phyloP scores from a whole-genome alignment of 2,888 invertebrate species.

The Melieria crassipennis region DNA sequence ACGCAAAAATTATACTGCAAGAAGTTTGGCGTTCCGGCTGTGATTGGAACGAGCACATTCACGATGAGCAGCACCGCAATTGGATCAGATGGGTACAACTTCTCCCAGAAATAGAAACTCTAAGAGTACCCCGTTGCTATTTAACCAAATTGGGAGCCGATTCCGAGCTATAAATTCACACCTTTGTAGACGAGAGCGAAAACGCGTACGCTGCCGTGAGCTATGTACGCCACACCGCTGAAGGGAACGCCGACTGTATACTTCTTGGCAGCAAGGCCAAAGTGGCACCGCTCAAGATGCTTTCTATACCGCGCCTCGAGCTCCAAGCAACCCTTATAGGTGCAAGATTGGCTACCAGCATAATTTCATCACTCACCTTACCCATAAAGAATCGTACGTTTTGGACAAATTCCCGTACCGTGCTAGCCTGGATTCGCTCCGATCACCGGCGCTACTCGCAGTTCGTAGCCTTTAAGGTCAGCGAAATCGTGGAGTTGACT shows the following conservation, averaged over 20 bases:
- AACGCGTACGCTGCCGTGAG: conserved; percentile 29
- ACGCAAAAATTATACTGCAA: conserved; percentile 32
- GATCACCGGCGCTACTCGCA: conserved; percentile 42
- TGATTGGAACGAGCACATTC: conserved; percentile 29
- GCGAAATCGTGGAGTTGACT: conserved; percentile 32
- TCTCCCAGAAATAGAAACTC: too few species aligned
- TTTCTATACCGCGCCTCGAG: conserved; percentile 28
- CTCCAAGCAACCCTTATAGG: conserved; percentile 18
- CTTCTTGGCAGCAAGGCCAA: conserved; percentile 21
- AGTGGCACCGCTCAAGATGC: conserved; percentile 25
- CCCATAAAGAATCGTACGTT: not conserved
- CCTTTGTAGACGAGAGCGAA: conserved; percentile 14
- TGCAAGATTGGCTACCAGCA: conserved; percentile 4
- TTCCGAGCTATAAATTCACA: conserved; percentile 28
- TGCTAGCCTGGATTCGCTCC: conserved; percentile 44
- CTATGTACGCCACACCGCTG: conserved; percentile 3
- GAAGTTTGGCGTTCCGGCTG: conserved; percentile 38
- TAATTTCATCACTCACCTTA: conserved; percentile 1
- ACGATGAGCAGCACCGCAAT: conserved; percentile 21
- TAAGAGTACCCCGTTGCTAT: conserved; percentile 29
- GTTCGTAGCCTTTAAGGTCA: conserved; percentile 16
- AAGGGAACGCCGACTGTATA: not conserved
- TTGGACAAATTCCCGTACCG: conserved; percentile 39
- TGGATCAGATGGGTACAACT: conserved; percentile 18
- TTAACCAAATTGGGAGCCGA: not conserved